Base-by-base conservation (phyloP, 2,113 vertebrate genomes). In the Machaerirhynchus nigripectus region DNA sequence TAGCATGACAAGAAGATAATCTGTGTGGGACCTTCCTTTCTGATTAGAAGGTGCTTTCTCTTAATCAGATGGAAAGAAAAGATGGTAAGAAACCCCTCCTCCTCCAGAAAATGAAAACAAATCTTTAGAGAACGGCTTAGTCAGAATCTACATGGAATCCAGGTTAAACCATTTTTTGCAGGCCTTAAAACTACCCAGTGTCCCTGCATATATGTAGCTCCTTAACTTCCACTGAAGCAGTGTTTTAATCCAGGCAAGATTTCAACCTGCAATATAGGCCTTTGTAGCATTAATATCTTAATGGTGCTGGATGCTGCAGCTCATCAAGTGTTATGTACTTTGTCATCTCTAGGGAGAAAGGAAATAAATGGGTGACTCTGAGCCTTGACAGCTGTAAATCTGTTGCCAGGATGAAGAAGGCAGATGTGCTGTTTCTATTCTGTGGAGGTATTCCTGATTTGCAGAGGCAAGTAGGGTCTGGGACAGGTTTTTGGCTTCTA, bases 41-140 rank as follows among this genome's bases (percentile, higher is more conserved):
- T 83, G 78, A 91, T 95, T 88, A 76, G 55, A 50, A 80, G 56
- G 53, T 92, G 63, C 44, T 86, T 70, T 93, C 83, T 78, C 70
- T 67, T 95, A 93, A 97, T 95, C 89, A 95, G 91, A 92, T 91
- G 46, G 75, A 84, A 93, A 75, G 44, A 87, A 82, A 83, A 69
- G n/a, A n/a, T n/a, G n/a, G 88, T 80, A 69, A 94, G 80, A 89
- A 96, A 64, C 15, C 7, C 39, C 23, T 86, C 89, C 95, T 91
- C 77, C 78, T 88, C 57, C 70, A 93, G 71, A 95, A 94, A 87
- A 84, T 76, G 46, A 87, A 97, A 97, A 84, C 78, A 96, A 96
- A 90, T 95, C 93, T 96, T 96, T 73, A 73, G 81, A 91, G 88
- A 83, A 94, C 97, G 85, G 95, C 87, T 96, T 96, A 93, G 89